Percentiles rank a stretch among this genome's conserved stretches.
phyloP scores from a whole-genome alignment of 2,113 vertebrate species.

The Syngnathus typhle region DNA sequence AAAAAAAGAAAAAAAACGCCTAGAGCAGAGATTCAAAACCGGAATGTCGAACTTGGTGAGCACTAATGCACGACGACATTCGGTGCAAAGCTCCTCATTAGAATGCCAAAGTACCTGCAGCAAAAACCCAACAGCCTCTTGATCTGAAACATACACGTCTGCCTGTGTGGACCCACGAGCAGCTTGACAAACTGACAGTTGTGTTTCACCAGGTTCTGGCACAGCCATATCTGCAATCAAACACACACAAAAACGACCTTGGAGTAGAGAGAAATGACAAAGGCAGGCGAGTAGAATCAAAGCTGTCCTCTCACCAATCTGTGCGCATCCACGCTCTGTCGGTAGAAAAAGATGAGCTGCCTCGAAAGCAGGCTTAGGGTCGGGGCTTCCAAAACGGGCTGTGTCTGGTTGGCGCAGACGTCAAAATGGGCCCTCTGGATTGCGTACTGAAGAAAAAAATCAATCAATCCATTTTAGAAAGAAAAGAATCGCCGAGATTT shows the following conservation, averaged over 20 bases:
- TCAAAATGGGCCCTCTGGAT: conserved; percentile 88
- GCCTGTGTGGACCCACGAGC: conserved; percentile 79
- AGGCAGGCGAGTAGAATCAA: background rate
- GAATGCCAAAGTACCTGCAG: conserved; percentile 78
- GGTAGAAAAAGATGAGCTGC: conserved; percentile 94
- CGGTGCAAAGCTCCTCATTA: background rate
- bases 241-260: conserved; percentile 16
- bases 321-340: conserved; percentile 83
- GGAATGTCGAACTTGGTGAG: background rate
- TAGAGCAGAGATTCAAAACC: background rate
- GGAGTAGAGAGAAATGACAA: too few relatives aligned
- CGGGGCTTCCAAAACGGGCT: conserved; percentile 64
- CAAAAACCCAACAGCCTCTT: conserved; percentile 91
- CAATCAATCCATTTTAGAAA: background rate
- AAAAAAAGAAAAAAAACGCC: too few relatives aligned
- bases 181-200: conserved; percentile 84
- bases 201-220: conserved; percentile 90
- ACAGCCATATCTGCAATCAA: conserved; percentile 85
- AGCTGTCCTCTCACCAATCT: conserved; percentile 80
- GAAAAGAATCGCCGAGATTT: background rate
- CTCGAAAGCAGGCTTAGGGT: conserved; percentile 82
- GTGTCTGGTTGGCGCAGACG: conserved; percentile 69
- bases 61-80: background rate
- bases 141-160: conserved; percentile 92
- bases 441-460: conserved; percentile 73